Percentiles rank a stretch among this genome's conserved stretches.
Conservation (phyloP, 2,113 vertebrate species). For the Vulpes lagopus region DNA sequence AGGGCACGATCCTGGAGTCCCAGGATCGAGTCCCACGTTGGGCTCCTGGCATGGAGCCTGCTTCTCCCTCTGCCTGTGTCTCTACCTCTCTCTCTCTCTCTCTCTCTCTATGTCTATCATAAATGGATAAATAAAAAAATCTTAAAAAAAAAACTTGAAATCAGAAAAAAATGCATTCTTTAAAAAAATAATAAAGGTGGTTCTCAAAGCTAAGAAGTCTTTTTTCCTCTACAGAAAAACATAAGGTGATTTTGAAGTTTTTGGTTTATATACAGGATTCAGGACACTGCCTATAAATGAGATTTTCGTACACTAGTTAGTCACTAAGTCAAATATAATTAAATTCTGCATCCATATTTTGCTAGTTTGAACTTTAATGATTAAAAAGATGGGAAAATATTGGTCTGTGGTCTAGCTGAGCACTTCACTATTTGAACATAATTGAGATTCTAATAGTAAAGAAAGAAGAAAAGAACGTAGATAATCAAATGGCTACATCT, state of each 20-base stretch:
- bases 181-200: background rate
- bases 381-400: background rate
- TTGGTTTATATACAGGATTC: background rate
- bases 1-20: too few relatives aligned
- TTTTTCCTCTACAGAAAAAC: background rate
- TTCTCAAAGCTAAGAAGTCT: background rate
- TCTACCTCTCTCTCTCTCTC: too few relatives aligned
- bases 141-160: too few relatives aligned
- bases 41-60: too few relatives aligned
- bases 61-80: too few relatives aligned
- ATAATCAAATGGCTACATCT: background rate
- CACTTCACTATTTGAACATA: background rate
- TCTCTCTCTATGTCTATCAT: too few relatives aligned
- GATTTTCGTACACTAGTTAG: background rate
- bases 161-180: too few relatives aligned
- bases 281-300: background rate
- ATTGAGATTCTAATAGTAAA: background rate
- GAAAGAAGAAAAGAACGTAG: background rate
- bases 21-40: too few relatives aligned
- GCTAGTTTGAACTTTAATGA: conserved; percentile 11
- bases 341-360: background rate
- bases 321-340: background rate
- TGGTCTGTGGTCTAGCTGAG: background rate
- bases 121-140: too few relatives aligned
- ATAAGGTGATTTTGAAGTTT: background rate